Evolutionary conservation across 2,113 vertebrate species (phyloP).

Genomic region (Pomatorhinus ruficollis): DNA sequence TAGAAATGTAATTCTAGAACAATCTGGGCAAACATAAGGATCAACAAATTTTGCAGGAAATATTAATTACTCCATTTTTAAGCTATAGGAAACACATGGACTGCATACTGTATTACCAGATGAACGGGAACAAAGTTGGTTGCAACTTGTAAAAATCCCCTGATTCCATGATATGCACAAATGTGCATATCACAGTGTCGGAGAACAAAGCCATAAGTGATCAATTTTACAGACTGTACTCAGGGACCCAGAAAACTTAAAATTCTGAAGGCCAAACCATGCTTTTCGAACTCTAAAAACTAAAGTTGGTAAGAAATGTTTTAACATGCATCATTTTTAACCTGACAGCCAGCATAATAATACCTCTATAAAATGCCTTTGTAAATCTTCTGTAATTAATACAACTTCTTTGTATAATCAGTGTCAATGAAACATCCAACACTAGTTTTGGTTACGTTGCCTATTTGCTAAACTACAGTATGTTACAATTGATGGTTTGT

Average conservation of each 20-base stretch:
- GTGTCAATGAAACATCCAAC: background rate
- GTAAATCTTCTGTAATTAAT: background rate
- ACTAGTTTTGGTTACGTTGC: background rate
- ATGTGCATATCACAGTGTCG: background rate
- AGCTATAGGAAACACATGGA: accelerated
- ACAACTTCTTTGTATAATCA: background rate
- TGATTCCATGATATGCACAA: background rate
- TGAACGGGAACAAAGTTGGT: background rate
- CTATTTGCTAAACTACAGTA: background rate
- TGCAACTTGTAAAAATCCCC: background rate
- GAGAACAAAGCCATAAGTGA: background rate
- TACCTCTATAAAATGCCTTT: background rate
- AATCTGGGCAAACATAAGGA: background rate
- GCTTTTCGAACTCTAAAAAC: background rate
- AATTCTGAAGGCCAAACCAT: background rate
- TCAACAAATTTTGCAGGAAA: background rate
- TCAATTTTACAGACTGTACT: background rate
- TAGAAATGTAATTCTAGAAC: background rate
- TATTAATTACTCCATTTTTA: background rate
- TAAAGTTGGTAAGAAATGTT: background rate
- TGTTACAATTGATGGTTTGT: accelerated
- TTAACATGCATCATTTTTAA: background rate
- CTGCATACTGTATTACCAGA: background rate
- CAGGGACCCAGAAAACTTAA: background rate
- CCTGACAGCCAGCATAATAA: background rate